Evolutionary conservation across 2,797 vertebrate genomes (phyloP).

Genomic region (Sebastes diaconus): DNA sequence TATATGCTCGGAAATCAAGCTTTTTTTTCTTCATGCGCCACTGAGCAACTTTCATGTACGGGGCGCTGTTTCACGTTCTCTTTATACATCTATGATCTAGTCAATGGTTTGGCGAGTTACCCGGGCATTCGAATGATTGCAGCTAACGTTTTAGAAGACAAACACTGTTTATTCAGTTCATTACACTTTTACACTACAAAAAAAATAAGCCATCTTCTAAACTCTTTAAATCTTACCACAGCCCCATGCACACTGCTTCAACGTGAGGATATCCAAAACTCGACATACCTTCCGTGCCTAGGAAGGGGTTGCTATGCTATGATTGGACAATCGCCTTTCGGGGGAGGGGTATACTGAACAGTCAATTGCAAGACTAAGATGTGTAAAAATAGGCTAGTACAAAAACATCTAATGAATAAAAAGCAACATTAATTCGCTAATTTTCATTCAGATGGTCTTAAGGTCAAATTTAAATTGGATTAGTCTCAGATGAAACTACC

Average conservation of each 20-base stretch:
- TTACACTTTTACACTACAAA: too few relatives aligned
- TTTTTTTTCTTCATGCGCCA: too few relatives aligned
- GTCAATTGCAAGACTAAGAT: background rate
- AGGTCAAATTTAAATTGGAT: background rate
- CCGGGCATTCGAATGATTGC: too few relatives aligned
- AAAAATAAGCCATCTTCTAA: too few relatives aligned
- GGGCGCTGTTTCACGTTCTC: too few relatives aligned
- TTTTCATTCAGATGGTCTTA: background rate
- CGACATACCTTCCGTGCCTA: too few relatives aligned
- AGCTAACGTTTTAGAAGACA: background rate
- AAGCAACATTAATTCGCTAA: background rate
- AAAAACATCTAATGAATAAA: background rate
- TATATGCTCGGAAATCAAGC: too few relatives aligned
- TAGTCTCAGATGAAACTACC: conserved; percentile 10
- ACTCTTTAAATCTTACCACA: background rate
- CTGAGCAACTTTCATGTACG: too few relatives aligned
- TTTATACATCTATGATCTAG: too few relatives aligned
- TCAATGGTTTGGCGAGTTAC: background rate
- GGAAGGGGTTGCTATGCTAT: too few relatives aligned
- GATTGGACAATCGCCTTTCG: too few relatives aligned
- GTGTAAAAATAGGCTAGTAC: background rate
- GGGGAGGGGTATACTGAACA: background rate
- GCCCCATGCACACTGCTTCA: background rate
- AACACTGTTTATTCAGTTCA: too few relatives aligned
- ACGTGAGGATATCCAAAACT: background rate